Conservation (phyloP, 2,797 vertebrate genomes). For the Calcarius lapponicus region DNA sequence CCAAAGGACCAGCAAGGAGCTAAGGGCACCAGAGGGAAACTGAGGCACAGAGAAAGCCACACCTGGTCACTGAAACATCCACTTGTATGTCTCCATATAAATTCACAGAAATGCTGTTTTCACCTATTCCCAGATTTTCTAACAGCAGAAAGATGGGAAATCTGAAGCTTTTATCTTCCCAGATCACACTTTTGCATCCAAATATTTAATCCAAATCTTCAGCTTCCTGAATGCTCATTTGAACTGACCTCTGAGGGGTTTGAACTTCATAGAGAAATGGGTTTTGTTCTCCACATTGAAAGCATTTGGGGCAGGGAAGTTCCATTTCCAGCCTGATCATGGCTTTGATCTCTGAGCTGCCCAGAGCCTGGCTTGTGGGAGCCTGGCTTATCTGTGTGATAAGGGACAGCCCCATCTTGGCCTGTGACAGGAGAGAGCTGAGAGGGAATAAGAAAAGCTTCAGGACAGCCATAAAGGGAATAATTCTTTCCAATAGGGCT, state of each 20-base stretch:
- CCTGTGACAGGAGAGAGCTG: neutral
- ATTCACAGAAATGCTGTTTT: neutral
- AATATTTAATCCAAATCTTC: neutral
- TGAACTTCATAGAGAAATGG: neutral
- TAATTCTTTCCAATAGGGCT: neutral
- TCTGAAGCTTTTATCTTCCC: neutral
- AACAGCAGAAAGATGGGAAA: neutral
- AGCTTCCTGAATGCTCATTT: neutral
- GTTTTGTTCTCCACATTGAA: fast-evolving
- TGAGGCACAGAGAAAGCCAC: neutral
- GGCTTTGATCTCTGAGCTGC: neutral
- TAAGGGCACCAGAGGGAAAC: neutral
- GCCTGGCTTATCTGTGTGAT: neutral
- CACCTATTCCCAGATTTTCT: neutral
- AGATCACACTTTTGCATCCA: neutral
- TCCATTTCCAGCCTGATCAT: neutral
- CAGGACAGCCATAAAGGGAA: neutral
- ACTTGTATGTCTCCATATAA: fast-evolving
- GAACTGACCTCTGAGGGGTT: neutral
- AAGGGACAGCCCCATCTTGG: neutral
- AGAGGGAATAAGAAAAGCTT: neutral
- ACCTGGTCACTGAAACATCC: neutral
- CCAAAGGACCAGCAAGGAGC: neutral
- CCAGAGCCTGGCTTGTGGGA: neutral
- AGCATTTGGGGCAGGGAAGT: neutral